phyloP scores from a whole-genome alignment of 2,888 invertebrate genomes.

The Mamestra brassicae region DNA sequence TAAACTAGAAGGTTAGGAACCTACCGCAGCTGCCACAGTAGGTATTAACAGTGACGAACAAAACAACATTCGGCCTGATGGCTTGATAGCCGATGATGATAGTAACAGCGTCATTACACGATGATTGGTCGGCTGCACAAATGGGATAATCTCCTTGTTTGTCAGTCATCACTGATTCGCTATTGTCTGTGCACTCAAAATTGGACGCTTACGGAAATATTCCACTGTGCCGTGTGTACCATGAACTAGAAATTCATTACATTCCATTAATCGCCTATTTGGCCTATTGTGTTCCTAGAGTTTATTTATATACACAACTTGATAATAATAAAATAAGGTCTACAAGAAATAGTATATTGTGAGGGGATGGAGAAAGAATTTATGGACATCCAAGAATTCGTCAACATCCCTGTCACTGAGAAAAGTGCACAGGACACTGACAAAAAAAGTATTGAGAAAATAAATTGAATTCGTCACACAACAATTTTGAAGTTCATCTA shows the following conservation, averaged over 20 bases:
- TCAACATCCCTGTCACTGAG: too few relatives aligned
- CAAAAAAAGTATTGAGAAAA: not conserved
- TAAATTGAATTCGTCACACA: not conserved
- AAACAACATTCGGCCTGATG: slow-evolving; percentile 39
- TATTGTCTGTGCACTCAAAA: slow-evolving; percentile 39
- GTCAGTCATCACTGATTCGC: slow-evolving; percentile 25
- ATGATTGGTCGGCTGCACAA: slow-evolving; percentile 48
- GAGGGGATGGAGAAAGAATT: too few relatives aligned
- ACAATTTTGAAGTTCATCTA: too few relatives aligned
- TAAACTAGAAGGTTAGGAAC: slow-evolving; percentile 8
- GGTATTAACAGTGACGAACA: slow-evolving; percentile 10
- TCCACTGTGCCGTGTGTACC: not conserved
- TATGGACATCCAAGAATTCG: too few relatives aligned
- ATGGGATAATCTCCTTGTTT: slow-evolving; percentile 53
- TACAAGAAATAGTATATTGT: too few relatives aligned
- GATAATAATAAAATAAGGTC: too few relatives aligned
- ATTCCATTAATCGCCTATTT: not conserved
- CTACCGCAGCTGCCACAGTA: slow-evolving; percentile 6
- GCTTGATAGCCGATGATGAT: slow-evolving; percentile 41
- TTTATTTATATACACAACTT: too few relatives aligned
- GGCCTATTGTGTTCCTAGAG: too few relatives aligned
- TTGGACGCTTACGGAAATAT: slow-evolving; percentile 24
- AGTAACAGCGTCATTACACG: slow-evolving; percentile 28
- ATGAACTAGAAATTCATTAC: not conserved
- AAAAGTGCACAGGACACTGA: too few relatives aligned